These are phyloP conservation scores for Exocentrus adspersus DNA, from an alignment of 2,888 invertebrate genomes.

Conservation along the genomic window DNA sequence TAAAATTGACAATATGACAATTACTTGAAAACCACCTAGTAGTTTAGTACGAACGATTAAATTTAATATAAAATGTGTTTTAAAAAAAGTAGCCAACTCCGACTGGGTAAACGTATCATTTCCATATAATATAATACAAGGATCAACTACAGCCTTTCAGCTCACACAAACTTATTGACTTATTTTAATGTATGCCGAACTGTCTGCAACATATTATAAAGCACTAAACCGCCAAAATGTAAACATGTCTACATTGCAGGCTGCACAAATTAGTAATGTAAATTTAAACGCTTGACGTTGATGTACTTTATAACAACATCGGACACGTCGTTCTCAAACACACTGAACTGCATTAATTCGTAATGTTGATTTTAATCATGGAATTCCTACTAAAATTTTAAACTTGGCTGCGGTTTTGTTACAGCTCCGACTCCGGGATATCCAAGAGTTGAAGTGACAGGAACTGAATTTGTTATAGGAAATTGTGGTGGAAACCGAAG, in stretches of 20 bases:
- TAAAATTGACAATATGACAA: neutral
- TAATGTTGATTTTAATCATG: neutral
- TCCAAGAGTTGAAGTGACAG: too few species aligned
- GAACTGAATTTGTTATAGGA: too few species aligned
- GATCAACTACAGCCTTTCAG: slow-evolving; percentile 4
- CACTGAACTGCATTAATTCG: neutral
- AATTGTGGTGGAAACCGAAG: too few species aligned
- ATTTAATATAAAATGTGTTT: too few species aligned
- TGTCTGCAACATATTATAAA: slow-evolving; percentile 33
- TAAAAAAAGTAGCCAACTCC: too few species aligned
- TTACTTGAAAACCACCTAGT: too few species aligned
- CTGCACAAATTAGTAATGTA: slow-evolving; percentile 31
- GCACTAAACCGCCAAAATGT: slow-evolving; percentile 30
- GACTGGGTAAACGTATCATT: neutral
- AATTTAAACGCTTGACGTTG: slow-evolving; percentile 29
- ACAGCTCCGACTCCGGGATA: too few species aligned
- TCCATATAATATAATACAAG: neutral
- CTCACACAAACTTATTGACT: slow-evolving; percentile 20
- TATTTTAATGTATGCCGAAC: slow-evolving; percentile 33
- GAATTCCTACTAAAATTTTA: neutral
- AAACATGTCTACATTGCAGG: slow-evolving; percentile 28
- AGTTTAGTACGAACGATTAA: too few species aligned
- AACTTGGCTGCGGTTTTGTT: neutral
- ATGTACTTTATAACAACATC: slow-evolving; percentile 22
- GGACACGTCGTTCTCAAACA: slow-evolving; percentile 17